Base-by-base conservation (phyloP, 2,888 invertebrate species). In the Poecilobothrus nobilitatus region DNA sequence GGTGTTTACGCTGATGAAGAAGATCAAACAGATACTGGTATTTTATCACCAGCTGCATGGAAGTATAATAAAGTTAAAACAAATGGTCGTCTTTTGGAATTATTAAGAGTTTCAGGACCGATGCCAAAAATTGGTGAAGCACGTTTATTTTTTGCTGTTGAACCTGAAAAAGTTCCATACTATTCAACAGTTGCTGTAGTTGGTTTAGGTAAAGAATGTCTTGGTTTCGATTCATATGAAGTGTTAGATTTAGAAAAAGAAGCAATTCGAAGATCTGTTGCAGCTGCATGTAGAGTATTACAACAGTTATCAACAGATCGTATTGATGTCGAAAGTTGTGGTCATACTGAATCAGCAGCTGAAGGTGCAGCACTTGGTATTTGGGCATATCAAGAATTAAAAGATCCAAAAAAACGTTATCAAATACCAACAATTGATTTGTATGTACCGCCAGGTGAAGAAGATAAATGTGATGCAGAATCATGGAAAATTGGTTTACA, bases 271-370 rank as follows among this genome's bases (percentile, higher is more conserved):
- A 82, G 86, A 67, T 92, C 91, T 1, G 85, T 90, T 0, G 87
- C 86, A 0, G 82, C 82, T 2, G 90, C 88, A 0, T 84, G 86
- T 22, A 82, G 81, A 71, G 85, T 86, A 2, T 78, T 90, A 12
- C 84, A 86, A 63, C 75, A 80, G 3, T 78, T 88, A 20, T 79
- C 81, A 63, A 85, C 88, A 0, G 83, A 82, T 66, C 79, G 83
- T 34, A 86, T 93, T 44, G 84, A 86, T 71, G 84, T 93, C 0
- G 93, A 94, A 77, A 88, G 89, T 22, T 91, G 92, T 76, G 80
- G 80, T 0, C 91, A 89, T 10, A 88, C 91, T 0, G 90, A 91
- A 78, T 91, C 91, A 2, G 87, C 92, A 1, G 92, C 92, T 0
- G 93, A 93, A 79, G 93, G 92, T 1, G 87, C 90, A 0, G 82